These are phyloP conservation scores for Caenorhabditis plicata DNA, from an alignment of 2,888 invertebrate genomes.

Conservation along the genomic window DNA sequence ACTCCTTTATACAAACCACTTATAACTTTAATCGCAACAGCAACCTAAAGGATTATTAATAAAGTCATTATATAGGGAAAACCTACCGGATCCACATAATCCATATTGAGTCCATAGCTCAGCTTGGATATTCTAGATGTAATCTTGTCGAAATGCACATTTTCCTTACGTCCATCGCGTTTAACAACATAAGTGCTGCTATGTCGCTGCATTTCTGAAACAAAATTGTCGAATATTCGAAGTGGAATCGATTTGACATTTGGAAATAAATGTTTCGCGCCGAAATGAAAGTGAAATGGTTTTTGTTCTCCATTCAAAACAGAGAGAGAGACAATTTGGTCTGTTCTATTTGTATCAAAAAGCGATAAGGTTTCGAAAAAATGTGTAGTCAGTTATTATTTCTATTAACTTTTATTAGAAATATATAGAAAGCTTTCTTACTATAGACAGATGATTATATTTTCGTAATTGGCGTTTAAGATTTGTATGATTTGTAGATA, in stretches of 20 bases:
- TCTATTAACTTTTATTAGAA: slow-evolving; percentile 1
- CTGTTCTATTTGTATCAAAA: not conserved
- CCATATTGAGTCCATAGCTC: slow-evolving; percentile 91
- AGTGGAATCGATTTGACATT: no score
- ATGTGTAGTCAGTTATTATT: slow-evolving; percentile 5
- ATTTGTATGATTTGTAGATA: not conserved
- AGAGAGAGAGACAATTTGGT: no score
- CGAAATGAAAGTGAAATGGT: no score
- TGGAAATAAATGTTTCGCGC: no score
- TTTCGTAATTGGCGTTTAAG: slow-evolving; percentile 1
- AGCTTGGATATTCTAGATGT: slow-evolving; percentile 91
- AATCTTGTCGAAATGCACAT: slow-evolving; percentile 94
- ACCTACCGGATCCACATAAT: slow-evolving; percentile 89
- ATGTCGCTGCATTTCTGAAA: slow-evolving; percentile 44
- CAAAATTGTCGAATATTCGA: no score
- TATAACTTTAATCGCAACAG: slow-evolving; percentile 78
- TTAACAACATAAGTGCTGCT: slow-evolving; percentile 54
- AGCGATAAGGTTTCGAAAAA: not conserved
- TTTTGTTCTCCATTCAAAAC: no score
- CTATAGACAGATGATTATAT: not conserved
- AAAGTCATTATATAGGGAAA: no score
- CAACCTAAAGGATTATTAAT: slow-evolving; percentile 33
- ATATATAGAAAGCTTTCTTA: not conserved
- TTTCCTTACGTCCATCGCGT: slow-evolving; percentile 80
- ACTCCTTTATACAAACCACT: slow-evolving; percentile 93